Conservation (phyloP, 2,113 vertebrate species). For the Dicerorhinus sumatrensis region DNA sequence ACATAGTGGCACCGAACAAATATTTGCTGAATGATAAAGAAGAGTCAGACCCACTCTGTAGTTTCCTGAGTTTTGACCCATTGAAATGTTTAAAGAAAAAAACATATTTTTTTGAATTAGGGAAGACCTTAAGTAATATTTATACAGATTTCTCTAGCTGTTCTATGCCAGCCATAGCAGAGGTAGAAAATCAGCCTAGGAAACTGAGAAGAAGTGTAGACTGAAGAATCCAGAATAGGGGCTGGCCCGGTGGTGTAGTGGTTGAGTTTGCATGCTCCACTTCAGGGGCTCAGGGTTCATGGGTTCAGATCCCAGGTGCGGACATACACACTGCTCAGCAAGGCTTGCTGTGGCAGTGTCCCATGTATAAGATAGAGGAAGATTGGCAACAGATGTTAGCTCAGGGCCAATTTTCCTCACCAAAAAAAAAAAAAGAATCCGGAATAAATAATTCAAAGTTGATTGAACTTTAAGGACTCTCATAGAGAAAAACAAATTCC, state of each 20-base stretch:
- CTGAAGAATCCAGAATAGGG: background rate
- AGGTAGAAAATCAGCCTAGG: background rate
- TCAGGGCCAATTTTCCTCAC: too few species aligned
- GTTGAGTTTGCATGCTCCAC: too few species aligned
- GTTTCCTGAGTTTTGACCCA: background rate
- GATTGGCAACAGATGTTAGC: too few species aligned
- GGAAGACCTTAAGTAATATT: background rate
- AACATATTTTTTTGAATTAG: background rate
- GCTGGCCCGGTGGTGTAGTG: too few species aligned
- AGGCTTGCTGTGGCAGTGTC: too few species aligned
- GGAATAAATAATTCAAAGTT: background rate
- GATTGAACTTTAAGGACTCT: background rate
- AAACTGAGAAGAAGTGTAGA: background rate
- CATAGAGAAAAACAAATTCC: background rate
- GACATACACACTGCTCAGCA: too few species aligned
- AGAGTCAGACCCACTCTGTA: background rate
- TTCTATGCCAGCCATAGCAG: background rate
- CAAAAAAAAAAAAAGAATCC: background rate
- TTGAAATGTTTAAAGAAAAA: background rate
- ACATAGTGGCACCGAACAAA: background rate
- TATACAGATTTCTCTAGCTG: background rate
- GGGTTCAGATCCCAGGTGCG: too few species aligned
- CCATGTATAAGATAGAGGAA: too few species aligned
- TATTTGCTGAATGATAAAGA: background rate
- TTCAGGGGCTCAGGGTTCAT: too few species aligned